A percentile compares a stretch with the other conserved stretches of the same genome.
Evolutionary conservation across 2,113 vertebrate species (phyloP).

Genomic region (human (Homo sapiens)): DNA sequence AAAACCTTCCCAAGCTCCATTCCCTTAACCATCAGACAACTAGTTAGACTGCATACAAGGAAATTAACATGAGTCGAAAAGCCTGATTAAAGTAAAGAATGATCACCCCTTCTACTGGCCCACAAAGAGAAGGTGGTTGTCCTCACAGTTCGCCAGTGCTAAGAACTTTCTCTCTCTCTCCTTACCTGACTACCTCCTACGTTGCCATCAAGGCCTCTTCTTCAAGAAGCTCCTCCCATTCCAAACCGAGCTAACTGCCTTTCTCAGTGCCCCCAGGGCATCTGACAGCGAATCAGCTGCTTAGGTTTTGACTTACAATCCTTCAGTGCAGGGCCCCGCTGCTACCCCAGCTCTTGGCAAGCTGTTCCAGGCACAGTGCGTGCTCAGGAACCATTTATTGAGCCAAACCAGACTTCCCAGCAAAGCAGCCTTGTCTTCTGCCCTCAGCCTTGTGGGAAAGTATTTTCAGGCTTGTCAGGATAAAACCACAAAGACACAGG

Average conservation of each 20-base stretch:
- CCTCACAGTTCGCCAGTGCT: too few species aligned
- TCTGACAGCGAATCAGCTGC: not conserved
- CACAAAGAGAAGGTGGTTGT: not conserved
- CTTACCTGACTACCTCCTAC: not conserved
- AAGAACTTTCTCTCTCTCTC: not conserved
- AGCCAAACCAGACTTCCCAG: not conserved
- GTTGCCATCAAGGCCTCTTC: not conserved
- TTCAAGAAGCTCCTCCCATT: not conserved
- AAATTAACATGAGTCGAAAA: not conserved
- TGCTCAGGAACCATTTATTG: not conserved
- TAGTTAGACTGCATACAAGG: not conserved
- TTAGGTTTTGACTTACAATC: not conserved
- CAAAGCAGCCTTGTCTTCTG: not conserved
- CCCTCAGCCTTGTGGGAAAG: not conserved
- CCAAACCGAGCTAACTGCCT: not conserved
- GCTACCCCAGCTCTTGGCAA: not conserved
- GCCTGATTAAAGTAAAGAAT: not conserved
- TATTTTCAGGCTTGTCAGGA: not conserved
- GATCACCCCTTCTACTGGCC: not conserved
- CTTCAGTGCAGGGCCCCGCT: not conserved
- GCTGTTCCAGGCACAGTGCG: not conserved
- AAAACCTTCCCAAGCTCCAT: not conserved
- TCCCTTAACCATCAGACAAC: not conserved
- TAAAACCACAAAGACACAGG: not conserved
- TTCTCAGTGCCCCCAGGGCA: not conserved